Conservation (phyloP, 1,140 invertebrate genomes). For the Macrostomum lignano region DNA sequence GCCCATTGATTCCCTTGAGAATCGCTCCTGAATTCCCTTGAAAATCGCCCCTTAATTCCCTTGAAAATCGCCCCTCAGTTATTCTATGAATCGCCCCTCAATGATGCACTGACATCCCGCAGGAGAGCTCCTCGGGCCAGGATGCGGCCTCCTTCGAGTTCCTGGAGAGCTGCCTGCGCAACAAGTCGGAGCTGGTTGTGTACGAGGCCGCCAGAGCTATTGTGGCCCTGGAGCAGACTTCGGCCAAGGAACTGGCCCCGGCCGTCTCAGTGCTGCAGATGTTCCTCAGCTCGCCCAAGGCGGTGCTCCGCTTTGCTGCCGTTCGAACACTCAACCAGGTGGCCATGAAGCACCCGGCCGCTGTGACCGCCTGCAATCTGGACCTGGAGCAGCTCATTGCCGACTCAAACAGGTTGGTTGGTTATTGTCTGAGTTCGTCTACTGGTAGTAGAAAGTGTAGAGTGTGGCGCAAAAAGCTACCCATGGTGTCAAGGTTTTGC, state of each 20-base stretch:
- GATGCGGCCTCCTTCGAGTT: slow-evolving; percentile 45
- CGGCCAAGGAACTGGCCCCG: slow-evolving; percentile 50
- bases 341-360: slow-evolving; percentile 60
- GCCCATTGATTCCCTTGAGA: too few relatives aligned
- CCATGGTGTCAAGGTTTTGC: too few relatives aligned
- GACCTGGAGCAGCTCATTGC: slow-evolving; percentile 88
- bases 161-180: slow-evolving; percentile 62
- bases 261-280: slow-evolving; percentile 76
- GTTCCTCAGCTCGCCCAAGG: slow-evolving; percentile 73
- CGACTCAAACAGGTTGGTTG: slow-evolving; percentile 45
- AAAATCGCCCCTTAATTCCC: too few relatives aligned
- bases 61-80: too few relatives aligned
- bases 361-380: slow-evolving; percentile 79
- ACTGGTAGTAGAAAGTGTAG: too few relatives aligned
- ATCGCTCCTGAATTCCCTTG: too few relatives aligned
- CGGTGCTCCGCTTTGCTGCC: slow-evolving; percentile 58
- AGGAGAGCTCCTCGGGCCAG: too few relatives aligned
- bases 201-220: slow-evolving; percentile 74
- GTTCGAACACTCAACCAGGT: slow-evolving; percentile 75
- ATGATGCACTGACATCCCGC: too few relatives aligned
- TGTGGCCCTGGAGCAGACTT: slow-evolving; percentile 53
- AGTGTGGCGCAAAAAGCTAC: too few relatives aligned
- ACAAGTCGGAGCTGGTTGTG: slow-evolving; percentile 88
- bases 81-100: too few relatives aligned
- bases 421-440: too few relatives aligned